phyloP scores from a whole-genome alignment of 2,888 invertebrate species.

The Morpho helenor region DNA sequence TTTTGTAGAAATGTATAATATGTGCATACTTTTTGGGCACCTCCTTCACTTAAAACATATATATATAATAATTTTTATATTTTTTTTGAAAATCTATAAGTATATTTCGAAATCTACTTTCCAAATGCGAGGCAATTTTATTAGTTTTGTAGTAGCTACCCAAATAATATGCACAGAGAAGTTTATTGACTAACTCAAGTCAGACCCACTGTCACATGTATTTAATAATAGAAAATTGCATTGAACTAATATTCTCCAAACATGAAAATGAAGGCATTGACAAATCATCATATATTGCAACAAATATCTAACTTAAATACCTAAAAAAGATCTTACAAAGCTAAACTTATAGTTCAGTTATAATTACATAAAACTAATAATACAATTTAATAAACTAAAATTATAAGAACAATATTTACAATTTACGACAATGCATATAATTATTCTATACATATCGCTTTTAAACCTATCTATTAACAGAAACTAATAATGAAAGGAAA shows the following conservation, averaged over 20 bases:
- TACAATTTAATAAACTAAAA: constrained; percentile 70
- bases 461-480: constrained; percentile 74
- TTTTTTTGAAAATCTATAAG: constrained; percentile 68
- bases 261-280: constrained; percentile 33
- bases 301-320: constrained; percentile 69
- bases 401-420: constrained; percentile 76
- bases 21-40: constrained; percentile 57
- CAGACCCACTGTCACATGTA: constrained; percentile 72
- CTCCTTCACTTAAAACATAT: constrained; percentile 54
- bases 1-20: neutral
- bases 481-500: constrained; percentile 66
- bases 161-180: constrained; percentile 54
- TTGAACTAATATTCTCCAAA: constrained; percentile 39
- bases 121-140: constrained; percentile 79
- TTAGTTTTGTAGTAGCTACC: constrained; percentile 55
- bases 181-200: constrained; percentile 32
- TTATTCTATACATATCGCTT: constrained; percentile 71
- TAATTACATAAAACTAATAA: constrained; percentile 62
- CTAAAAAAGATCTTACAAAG: constrained; percentile 62
- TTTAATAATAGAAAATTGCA: constrained; percentile 39
- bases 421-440: constrained; percentile 60
- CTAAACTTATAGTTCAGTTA: constrained; percentile 56
- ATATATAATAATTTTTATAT: constrained; percentile 59
- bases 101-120: constrained; percentile 76
- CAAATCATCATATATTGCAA: constrained; percentile 56